Conservation (phyloP, 1,140 invertebrate genomes). For the Drosophila mojavensis region DNA sequence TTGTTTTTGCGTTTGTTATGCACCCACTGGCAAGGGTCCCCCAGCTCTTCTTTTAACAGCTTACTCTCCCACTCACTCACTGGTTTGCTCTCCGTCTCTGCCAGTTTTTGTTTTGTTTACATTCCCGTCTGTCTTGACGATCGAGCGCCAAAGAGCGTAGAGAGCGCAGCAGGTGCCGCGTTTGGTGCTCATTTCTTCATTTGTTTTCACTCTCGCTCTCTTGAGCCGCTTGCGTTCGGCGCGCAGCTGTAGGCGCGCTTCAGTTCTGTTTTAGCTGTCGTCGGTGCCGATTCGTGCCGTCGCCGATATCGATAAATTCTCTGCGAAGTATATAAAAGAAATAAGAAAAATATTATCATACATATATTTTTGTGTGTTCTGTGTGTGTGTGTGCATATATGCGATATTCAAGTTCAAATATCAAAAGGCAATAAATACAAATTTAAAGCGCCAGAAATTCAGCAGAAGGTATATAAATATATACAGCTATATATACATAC, state of each 20-base stretch:
- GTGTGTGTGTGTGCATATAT: slow-evolving; percentile 21
- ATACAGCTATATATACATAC: slow-evolving; percentile 15
- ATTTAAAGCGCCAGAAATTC: slow-evolving; percentile 58
- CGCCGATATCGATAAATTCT: slow-evolving; percentile 63
- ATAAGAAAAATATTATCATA: slow-evolving; percentile 23
- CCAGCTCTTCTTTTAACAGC: slow-evolving; percentile 50
- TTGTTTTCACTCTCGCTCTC: slow-evolving; percentile 24
- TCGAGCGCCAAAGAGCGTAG: slow-evolving; percentile 46
- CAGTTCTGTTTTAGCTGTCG: slow-evolving; percentile 73
- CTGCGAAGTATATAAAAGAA: slow-evolving; percentile 27
- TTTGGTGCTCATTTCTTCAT: slow-evolving; percentile 39
- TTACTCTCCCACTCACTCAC: slow-evolving; percentile 1
- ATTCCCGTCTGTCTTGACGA: slow-evolving; percentile 48
- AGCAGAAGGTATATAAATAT: slow-evolving; percentile 51
- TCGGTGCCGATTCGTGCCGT: slow-evolving; percentile 75
- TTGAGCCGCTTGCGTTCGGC: slow-evolving; percentile 53
- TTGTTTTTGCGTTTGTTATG: slow-evolving; percentile 37
- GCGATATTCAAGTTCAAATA: slow-evolving; percentile 71
- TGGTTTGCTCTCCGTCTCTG: slow-evolving; percentile 7
- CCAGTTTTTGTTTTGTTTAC: slow-evolving; percentile 68
- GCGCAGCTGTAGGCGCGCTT: slow-evolving; percentile 46
- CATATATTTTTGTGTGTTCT: slow-evolving; percentile 35
- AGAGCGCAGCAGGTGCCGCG: slow-evolving; percentile 50
- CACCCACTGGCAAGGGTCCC: slow-evolving; percentile 71
- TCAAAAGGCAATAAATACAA: slow-evolving; percentile 60